Percentiles rank a stretch among this genome's conserved stretches.
Evolutionary conservation across 2,888 invertebrate genomes (phyloP).

Genomic region (Oligia fasciuncula): DNA sequence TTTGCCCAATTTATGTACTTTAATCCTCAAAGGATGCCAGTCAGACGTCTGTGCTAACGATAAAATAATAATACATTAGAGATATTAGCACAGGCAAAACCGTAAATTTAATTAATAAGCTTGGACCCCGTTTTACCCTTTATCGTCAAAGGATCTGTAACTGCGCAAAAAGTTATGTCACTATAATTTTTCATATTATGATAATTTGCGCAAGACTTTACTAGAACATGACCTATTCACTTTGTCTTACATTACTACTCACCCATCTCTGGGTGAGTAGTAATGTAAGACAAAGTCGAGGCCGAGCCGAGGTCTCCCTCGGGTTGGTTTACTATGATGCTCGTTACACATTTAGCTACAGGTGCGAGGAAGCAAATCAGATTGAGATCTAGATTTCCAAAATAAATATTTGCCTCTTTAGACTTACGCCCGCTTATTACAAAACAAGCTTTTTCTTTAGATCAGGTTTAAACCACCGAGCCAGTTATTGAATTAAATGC

Average conservation of each 20-base stretch:
- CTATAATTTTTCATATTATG: too few relatives aligned
- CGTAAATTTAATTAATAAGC: neutral
- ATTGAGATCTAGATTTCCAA: constrained; percentile 1
- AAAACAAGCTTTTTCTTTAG: too few relatives aligned
- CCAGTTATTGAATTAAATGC: too few relatives aligned
- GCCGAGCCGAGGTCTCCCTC: too few relatives aligned
- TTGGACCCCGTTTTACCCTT: neutral
- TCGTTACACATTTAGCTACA: constrained; percentile 6
- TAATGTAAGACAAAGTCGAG: too few relatives aligned
- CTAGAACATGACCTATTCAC: neutral
- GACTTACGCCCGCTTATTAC: neutral
- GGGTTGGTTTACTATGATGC: neutral
- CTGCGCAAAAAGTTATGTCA: constrained; percentile 13
- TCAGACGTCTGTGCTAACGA: neutral
- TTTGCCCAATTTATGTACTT: neutral
- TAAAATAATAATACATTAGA: neutral
- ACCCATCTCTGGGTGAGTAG: neutral
- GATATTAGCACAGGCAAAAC: neutral
- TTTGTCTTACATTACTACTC: constrained; percentile 6
- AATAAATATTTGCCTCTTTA: neutral
- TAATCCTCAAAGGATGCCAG: constrained; percentile 14
- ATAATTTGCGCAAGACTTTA: neutral
- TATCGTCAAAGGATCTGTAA: neutral
- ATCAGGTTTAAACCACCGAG: too few relatives aligned
- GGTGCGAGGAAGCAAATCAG: neutral